These are phyloP conservation scores for Sitobion miscanthi DNA, from an alignment of 1,140 invertebrate species.

Conservation along the genomic window DNA sequence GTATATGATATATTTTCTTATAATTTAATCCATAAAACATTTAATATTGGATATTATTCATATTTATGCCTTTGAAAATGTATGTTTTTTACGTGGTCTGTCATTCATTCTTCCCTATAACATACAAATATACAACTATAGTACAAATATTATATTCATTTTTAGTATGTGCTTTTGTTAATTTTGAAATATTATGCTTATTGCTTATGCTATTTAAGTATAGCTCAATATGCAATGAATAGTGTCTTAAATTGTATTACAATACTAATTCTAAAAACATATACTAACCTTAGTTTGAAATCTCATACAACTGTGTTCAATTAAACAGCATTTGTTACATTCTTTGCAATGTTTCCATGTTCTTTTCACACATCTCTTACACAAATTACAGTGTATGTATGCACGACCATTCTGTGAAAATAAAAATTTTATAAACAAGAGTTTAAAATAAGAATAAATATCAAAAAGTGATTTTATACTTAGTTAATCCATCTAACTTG, in stretches of 20 bases:
- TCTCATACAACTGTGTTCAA: constrained; percentile 68
- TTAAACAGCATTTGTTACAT: constrained; percentile 73
- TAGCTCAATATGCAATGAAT: no score
- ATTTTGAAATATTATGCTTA: no score
- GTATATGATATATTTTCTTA: neutral
- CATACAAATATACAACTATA: neutral
- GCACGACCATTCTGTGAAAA: constrained; percentile 71
- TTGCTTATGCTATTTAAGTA: no score
- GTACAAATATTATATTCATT: neutral
- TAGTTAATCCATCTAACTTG: no score
- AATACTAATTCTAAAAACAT: neutral
- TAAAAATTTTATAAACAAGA: constrained; percentile 2
- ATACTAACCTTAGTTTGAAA: constrained; percentile 39
- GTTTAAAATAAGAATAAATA: neutral
- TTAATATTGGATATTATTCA: neutral
- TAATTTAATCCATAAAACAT: neutral
- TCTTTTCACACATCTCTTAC: constrained; percentile 82
- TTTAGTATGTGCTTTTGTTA: neutral
- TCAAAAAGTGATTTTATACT: neutral
- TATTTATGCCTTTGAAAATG: neutral
- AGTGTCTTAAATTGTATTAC: no score
- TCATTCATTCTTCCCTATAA: neutral
- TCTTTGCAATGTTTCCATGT: constrained; percentile 78
- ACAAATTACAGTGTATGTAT: constrained; percentile 78
- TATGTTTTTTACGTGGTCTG: neutral